Percentiles rank a stretch among this genome's conserved stretches.
phyloP scores from a whole-genome alignment of 2,888 invertebrate genomes.

The Camponotus fellah region DNA sequence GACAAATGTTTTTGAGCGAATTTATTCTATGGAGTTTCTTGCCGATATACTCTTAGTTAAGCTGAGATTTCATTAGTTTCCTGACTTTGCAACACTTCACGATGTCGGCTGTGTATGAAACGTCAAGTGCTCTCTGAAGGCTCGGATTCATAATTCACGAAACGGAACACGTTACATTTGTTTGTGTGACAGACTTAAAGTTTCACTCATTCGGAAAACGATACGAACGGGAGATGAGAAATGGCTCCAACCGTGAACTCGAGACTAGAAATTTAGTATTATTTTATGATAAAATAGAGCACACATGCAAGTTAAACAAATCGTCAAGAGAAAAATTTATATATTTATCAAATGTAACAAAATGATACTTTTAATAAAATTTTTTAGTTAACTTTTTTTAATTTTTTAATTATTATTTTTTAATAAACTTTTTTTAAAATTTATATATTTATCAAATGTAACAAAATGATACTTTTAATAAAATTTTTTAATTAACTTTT shows the following conservation, averaged over 20 bases:
- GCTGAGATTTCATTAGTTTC: conserved; percentile 13
- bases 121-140: conserved; percentile 39
- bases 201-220: conserved; percentile 8
- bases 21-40: not conserved
- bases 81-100: conserved; percentile 56
- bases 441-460: too few relatives aligned
- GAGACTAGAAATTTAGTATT: not conserved
- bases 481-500: too few relatives aligned
- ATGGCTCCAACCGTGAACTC: not conserved
- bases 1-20: not conserved
- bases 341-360: not conserved
- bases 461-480: too few relatives aligned
- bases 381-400: too few relatives aligned
- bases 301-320: not conserved
- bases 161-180: conserved; percentile 3
- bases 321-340: not conserved
- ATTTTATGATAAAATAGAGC: not conserved
- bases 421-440: too few relatives aligned
- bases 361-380: not conserved
- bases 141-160: conserved; percentile 11
- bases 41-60: not conserved
- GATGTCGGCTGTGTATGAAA: conserved; percentile 62
- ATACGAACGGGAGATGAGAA: conserved; percentile 26
- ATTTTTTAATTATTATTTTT: too few relatives aligned
- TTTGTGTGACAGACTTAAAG: conserved; percentile 24